phyloP scores from a whole-genome alignment of 2,888 invertebrate species.

The Morpho helenor region DNA sequence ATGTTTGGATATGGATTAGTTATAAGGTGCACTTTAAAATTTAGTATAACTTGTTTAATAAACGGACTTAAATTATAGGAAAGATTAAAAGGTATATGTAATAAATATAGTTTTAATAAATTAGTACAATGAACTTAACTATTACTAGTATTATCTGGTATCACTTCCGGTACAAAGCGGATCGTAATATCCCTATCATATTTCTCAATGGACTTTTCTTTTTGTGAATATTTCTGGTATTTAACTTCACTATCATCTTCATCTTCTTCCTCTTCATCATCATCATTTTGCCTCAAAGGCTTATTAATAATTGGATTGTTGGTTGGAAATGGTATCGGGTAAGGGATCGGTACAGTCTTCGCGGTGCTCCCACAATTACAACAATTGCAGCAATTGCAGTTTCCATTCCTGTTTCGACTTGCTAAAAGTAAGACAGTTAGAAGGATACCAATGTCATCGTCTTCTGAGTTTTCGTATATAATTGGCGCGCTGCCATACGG shows the following conservation, averaged over 20 bases:
- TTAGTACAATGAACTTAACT: neutral
- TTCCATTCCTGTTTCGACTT: slow-evolving; percentile 36
- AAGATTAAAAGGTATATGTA: neutral
- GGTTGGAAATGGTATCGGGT: slow-evolving; percentile 51
- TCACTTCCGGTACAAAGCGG: neutral
- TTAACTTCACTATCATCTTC: too few relatives aligned
- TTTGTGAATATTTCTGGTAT: too few relatives aligned
- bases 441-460: slow-evolving; percentile 52
- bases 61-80: neutral
- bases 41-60: neutral
- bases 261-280: slow-evolving; percentile 17
- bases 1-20: too few relatives aligned
- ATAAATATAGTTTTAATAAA: slow-evolving; percentile 4
- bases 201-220: too few relatives aligned
- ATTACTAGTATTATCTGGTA: neutral
- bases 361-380: slow-evolving; percentile 35
- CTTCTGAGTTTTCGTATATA: slow-evolving; percentile 35
- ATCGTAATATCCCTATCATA: too few relatives aligned
- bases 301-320: slow-evolving; percentile 43
- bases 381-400: slow-evolving; percentile 36
- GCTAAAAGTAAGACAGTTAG: slow-evolving; percentile 50
- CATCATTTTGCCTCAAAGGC: slow-evolving; percentile 18
- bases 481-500: slow-evolving; percentile 38
- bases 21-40: too few relatives aligned
- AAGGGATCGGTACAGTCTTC: slow-evolving; percentile 48